These are phyloP conservation scores for Montipora cactus DNA, from an alignment of 64 coral and sea anemone species.

Conservation along the genomic window DNA sequence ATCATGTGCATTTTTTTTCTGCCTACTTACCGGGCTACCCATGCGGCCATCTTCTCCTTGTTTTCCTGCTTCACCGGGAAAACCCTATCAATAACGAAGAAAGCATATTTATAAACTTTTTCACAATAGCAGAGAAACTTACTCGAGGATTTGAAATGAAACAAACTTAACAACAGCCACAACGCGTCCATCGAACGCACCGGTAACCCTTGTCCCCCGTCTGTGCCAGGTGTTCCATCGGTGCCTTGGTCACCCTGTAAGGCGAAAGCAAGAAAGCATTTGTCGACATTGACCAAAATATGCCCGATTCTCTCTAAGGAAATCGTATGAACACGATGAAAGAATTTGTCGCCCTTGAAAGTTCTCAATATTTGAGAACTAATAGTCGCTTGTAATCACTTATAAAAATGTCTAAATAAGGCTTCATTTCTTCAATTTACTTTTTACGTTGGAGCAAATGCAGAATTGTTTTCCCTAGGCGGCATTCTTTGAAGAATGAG, in stretches of 20 bases:
- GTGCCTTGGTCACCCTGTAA: constrained; percentile 13
- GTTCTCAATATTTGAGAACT: too few relatives aligned
- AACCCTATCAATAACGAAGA: neutral
- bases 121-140: neutral
- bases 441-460: too few relatives aligned
- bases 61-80: constrained; percentile 8
- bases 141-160: neutral
- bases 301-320: too few relatives aligned
- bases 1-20: neutral
- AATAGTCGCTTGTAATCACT: too few relatives aligned
- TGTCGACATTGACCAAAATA: neutral
- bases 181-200: neutral
- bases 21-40: neutral
- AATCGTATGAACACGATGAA: too few relatives aligned
- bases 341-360: too few relatives aligned
- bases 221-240: neutral
- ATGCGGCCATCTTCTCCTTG: constrained; percentile 2
- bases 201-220: neutral
- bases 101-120: neutral
- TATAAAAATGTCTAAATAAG: too few relatives aligned
- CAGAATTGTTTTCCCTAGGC: too few relatives aligned
- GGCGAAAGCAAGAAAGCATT: neutral
- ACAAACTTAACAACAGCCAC: neutral
- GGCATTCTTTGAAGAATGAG: too few relatives aligned
- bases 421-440: too few relatives aligned